phyloP scores from a whole-genome alignment of 2,113 vertebrate genomes.

The Pelecanus crispus region DNA sequence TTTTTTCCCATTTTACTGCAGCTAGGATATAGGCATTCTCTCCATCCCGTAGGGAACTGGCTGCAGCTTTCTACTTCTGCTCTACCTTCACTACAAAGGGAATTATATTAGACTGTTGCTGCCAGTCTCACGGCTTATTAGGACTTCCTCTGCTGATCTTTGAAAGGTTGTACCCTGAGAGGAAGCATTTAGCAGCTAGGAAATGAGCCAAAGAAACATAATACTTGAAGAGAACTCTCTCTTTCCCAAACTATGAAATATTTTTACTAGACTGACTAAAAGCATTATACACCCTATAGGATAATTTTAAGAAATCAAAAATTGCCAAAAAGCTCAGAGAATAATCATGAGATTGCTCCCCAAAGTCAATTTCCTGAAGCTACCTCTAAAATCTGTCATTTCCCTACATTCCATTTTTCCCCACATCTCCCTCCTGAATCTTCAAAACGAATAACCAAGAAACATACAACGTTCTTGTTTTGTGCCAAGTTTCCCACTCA shows the following conservation, averaged over 20 bases:
- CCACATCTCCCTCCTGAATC: background rate
- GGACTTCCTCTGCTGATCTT: constrained; percentile 4
- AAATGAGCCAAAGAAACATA: constrained; percentile 1
- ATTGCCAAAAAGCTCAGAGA: background rate
- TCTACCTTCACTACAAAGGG: background rate
- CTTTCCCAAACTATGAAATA: background rate
- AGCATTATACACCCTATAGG: background rate
- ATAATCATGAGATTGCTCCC: background rate
- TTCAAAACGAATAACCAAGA: background rate
- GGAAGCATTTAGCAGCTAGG: background rate
- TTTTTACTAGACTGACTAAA: background rate
- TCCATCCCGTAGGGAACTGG: background rate
- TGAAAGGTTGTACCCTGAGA: background rate
- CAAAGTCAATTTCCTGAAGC: background rate
- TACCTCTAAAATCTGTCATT: background rate
- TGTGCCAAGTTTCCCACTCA: background rate
- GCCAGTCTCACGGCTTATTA: background rate
- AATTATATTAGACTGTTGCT: constrained; percentile 18
- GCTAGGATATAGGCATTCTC: background rate
- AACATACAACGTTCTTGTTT: background rate
- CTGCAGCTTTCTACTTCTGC: background rate
- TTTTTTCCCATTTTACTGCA: background rate
- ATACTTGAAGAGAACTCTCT: background rate
- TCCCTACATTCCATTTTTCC: background rate
- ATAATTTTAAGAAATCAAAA: background rate